A percentile compares a stretch with the other conserved stretches of the same genome.
phyloP scores from a whole-genome alignment of 2,113 vertebrate species.

The Trematomus loennbergii region DNA sequence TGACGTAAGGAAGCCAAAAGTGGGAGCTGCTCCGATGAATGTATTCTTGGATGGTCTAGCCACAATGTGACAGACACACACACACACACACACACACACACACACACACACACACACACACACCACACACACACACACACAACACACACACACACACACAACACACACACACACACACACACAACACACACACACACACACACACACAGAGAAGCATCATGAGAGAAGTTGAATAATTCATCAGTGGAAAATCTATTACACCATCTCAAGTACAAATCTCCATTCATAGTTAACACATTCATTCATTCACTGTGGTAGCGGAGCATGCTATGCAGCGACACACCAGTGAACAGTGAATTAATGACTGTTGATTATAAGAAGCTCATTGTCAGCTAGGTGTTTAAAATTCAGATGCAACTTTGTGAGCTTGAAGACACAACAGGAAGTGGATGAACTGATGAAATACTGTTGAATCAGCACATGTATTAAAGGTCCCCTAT shows the following conservation, averaged over 20 bases:
- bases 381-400: constrained; percentile 15
- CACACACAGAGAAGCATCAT: constrained; percentile 23
- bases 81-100: background rate
- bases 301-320: background rate
- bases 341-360: constrained; percentile 23
- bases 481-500: too few species aligned
- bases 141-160: background rate
- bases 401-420: background rate
- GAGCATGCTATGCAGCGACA: constrained; percentile 17
- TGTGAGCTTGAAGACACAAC: background rate
- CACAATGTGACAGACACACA: constrained; percentile 4
- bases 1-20: background rate
- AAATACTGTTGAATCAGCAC: background rate
- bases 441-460: constrained; percentile 24
- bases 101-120: constrained; percentile 1
- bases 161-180: background rate
- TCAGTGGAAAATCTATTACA: constrained; percentile 61
- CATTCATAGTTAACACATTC: constrained; percentile 5
- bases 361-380: constrained; percentile 5
- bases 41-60: background rate
- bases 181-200: background rate
- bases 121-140: constrained; percentile 1
- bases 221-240: constrained; percentile 67
- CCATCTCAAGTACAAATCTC: background rate
- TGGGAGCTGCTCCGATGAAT: background rate